phyloP scores from a whole-genome alignment of 2,797 vertebrate genomes.

The Amblyraja radiata region DNA sequence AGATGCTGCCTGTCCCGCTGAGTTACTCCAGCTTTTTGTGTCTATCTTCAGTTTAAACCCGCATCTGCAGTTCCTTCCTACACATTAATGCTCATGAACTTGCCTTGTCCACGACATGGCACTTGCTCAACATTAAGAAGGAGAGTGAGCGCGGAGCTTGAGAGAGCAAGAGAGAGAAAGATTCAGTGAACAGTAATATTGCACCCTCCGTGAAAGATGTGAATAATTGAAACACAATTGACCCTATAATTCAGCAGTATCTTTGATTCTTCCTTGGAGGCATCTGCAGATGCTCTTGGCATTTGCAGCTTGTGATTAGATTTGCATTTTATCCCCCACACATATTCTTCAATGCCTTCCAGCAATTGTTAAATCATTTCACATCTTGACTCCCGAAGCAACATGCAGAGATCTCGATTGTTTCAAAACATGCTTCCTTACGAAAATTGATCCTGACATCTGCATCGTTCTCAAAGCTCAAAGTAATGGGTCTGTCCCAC shows the following conservation, averaged over 20 bases:
- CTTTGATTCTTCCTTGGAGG: background rate
- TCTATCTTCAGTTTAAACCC: too few relatives aligned
- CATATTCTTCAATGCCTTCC: background rate
- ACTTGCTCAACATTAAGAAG: background rate
- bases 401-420: too few relatives aligned
- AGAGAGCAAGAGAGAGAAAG: too few relatives aligned
- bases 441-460: background rate
- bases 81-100: too few relatives aligned
- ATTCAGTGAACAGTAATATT: background rate
- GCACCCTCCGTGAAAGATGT: background rate
- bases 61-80: too few relatives aligned
- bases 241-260: constrained; percentile 15
- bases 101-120: background rate
- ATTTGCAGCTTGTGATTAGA: background rate
- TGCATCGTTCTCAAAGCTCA: too few relatives aligned
- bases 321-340: background rate
- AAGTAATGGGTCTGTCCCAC: too few relatives aligned
- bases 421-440: background rate
- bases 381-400: background rate
- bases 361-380: background rate
- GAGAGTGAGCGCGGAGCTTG: too few relatives aligned
- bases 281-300: background rate
- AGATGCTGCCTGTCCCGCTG: too few relatives aligned
- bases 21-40: too few relatives aligned
- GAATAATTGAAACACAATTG: constrained; percentile 16